These are phyloP conservation scores for Cercopithecus mitis DNA, from an alignment of 2,797 vertebrate species.

Conservation along the genomic window DNA sequence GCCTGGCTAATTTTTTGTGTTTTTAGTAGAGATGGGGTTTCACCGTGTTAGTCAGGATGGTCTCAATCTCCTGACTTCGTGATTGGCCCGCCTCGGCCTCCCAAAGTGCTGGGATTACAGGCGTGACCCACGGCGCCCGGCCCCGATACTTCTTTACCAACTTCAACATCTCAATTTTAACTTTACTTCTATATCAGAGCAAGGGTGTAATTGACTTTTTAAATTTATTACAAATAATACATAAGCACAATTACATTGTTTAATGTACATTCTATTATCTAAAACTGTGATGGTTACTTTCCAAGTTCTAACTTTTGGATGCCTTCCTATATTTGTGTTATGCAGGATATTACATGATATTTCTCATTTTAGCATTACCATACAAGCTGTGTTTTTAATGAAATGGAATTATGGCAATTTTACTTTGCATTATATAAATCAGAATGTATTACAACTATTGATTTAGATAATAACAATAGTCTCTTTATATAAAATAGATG, in stretches of 20 bases:
- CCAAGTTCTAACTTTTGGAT: constrained; percentile 16
- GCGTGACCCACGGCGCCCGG: no score
- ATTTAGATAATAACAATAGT: constrained; percentile 40
- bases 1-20: no score
- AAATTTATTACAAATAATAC: constrained; percentile 26
- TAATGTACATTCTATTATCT: constrained; percentile 9
- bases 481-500: constrained; percentile 44
- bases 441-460: constrained; percentile 61
- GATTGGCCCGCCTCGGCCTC: no score
- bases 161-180: background rate
- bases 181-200: background rate
- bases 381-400: constrained; percentile 59
- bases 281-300: constrained; percentile 53
- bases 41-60: no score
- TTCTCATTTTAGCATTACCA: constrained; percentile 52
- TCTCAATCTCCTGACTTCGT: no score
- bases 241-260: constrained; percentile 1
- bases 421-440: constrained; percentile 54
- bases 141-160: background rate
- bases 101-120: no score
- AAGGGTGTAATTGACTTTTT: background rate
- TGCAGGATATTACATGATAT: constrained; percentile 19
- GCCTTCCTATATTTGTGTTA: background rate
- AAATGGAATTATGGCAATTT: constrained; percentile 58
- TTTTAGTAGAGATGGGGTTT: no score